phyloP scores from a whole-genome alignment of 2,113 vertebrate genomes.

The Ornithorhynchus anatinus region DNA sequence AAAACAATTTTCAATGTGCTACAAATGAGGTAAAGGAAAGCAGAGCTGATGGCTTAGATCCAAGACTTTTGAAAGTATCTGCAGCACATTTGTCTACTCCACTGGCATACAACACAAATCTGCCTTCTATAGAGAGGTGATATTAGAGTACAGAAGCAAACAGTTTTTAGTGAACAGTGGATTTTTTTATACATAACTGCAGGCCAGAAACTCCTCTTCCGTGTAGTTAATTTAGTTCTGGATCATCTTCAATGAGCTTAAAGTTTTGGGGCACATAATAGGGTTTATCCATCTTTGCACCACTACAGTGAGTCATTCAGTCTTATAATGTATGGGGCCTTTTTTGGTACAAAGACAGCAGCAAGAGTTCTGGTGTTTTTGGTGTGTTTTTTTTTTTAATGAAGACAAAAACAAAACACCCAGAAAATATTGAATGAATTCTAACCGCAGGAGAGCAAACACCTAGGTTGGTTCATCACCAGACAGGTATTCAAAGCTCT shows the following conservation, averaged over 20 bases:
- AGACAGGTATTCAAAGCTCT: no score
- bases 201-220: neutral
- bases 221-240: neutral
- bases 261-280: no score
- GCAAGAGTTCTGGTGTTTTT: no score
- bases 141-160: neutral
- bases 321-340: neutral
- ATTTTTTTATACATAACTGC: neutral
- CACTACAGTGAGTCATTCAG: neutral
- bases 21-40: neutral
- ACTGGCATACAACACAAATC: neutral
- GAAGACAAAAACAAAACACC: no score
- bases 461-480: no score
- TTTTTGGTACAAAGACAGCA: no score
- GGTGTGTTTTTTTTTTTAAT: no score
- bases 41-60: neutral
- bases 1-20: neutral
- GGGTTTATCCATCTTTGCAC: no score
- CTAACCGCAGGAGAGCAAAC: no score
- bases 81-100: neutral
- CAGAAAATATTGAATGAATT: no score
- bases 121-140: neutral
- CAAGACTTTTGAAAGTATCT: slow-evolving; percentile 1
- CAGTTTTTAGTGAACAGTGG: neutral
- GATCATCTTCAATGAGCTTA: neutral